Percentiles rank a stretch among this genome's conserved stretches.
phyloP scores from a whole-genome alignment of 1,140 invertebrate species.

The Drosophila bipectinata region DNA sequence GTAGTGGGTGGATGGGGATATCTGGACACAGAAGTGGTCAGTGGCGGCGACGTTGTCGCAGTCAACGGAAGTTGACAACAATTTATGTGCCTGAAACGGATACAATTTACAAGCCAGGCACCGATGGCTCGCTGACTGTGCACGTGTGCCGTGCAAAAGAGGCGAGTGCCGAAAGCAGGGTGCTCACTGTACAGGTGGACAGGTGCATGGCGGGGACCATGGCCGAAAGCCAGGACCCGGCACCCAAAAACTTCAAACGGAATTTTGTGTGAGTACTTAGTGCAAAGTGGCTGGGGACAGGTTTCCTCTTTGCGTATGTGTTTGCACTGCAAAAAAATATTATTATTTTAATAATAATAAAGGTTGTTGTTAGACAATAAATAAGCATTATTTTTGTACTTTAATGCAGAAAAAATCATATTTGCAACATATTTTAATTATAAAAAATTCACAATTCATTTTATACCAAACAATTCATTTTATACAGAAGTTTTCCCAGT shows the following conservation, averaged over 20 bases:
- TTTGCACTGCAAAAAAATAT: conserved; percentile 10
- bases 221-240: conserved; percentile 28
- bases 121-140: conserved; percentile 46
- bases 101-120: conserved; percentile 78
- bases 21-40: conserved; percentile 73
- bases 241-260: conserved; percentile 74
- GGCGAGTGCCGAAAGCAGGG: conserved; percentile 19
- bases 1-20: conserved; percentile 9
- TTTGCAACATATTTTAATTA: too few relatives aligned
- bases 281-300: conserved; percentile 72
- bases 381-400: too few relatives aligned
- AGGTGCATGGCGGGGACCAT: conserved; percentile 19
- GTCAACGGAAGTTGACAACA: conserved; percentile 82
- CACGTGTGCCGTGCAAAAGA: conserved; percentile 56
- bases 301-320: conserved; percentile 46
- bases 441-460: too few relatives aligned
- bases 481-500: background rate
- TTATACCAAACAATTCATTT: too few relatives aligned
- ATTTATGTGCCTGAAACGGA: conserved; percentile 82
- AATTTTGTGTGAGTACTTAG: conserved; percentile 81
- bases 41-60: conserved; percentile 76
- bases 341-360: background rate
- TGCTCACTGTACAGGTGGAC: conserved; percentile 55
- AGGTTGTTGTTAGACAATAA: too few relatives aligned
- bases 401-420: too few relatives aligned